A percentile compares a stretch with the other conserved stretches of the same genome.
Evolutionary conservation across 2,113 vertebrate genomes (phyloP).

Genomic region (Sclerurus mexicanus): DNA sequence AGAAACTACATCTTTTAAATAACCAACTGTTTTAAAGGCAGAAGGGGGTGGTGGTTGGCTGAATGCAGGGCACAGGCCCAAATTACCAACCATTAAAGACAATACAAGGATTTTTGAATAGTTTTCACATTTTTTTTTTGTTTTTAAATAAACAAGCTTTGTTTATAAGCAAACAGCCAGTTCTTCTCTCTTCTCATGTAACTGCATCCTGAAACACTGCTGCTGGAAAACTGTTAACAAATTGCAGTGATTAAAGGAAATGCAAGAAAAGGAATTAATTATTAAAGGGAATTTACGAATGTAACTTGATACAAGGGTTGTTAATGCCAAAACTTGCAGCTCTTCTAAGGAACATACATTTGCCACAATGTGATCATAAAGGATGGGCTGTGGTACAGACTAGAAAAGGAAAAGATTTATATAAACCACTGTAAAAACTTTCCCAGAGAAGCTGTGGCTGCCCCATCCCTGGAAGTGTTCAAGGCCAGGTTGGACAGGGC

Average conservation of each 20-base stretch:
- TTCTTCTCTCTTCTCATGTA: background rate
- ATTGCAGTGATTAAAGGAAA: background rate
- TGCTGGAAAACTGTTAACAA: background rate
- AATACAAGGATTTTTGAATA: background rate
- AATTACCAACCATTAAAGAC: background rate
- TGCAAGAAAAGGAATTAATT: background rate
- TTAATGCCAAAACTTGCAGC: background rate
- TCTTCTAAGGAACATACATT: background rate
- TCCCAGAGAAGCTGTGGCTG: background rate
- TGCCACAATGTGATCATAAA: no score
- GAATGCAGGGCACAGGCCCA: background rate
- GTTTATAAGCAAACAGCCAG: background rate
- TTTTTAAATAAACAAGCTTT: background rate
- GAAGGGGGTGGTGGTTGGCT: background rate
- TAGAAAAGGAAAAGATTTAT: background rate
- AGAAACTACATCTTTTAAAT: background rate
- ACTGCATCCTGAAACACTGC: background rate
- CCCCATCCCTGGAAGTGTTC: background rate
- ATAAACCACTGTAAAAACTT: background rate
- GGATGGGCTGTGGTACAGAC: background rate
- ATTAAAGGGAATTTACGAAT: background rate
- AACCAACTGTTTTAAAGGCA: background rate
- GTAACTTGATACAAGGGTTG: no score
- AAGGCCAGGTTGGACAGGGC: background rate
- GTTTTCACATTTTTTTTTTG: background rate